A percentile compares a stretch with the other conserved stretches of the same genome.
Evolutionary conservation across 2,113 vertebrate species (phyloP).

Genomic region (Rhynchomys soricoides): DNA sequence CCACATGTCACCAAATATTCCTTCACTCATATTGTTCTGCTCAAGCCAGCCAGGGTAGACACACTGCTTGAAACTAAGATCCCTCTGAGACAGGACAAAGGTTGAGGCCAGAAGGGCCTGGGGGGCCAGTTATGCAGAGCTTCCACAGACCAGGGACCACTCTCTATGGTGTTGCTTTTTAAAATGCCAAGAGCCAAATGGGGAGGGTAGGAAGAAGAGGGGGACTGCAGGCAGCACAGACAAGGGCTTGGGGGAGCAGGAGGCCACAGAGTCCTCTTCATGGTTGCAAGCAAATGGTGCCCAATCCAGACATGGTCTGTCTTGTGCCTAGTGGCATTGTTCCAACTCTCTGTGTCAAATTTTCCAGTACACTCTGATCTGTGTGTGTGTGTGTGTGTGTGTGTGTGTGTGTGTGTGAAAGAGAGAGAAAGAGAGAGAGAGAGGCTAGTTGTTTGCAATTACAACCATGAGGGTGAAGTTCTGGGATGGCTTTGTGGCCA

Average conservation of each 20-base stretch:
- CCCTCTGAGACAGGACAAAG: not conserved
- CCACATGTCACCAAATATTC: not conserved
- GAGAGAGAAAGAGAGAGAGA: no score
- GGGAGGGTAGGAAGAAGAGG: not conserved
- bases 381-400: not conserved
- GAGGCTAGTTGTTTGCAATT: not conserved
- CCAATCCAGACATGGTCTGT: not conserved
- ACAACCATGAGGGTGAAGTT: not conserved
- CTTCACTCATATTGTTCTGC: not conserved
- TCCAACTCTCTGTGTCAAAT: no score
- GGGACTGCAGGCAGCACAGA: not conserved
- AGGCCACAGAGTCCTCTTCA: not conserved
- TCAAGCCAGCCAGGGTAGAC: not conserved
- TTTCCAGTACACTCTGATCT: not conserved
- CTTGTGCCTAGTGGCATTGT: not conserved
- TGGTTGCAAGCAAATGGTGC: not conserved
- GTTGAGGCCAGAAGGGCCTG: not conserved
- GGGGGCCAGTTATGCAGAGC: not conserved
- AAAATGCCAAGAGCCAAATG: not conserved
- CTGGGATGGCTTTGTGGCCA: not conserved
- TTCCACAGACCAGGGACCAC: not conserved
- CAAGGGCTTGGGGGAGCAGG: not conserved
- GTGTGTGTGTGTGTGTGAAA: not conserved
- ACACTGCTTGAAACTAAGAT: not conserved
- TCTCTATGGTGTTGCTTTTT: not conserved